Base-by-base conservation (phyloP, 92 coral and sea anemone species). In the Epizoanthus rinbou region DNA sequence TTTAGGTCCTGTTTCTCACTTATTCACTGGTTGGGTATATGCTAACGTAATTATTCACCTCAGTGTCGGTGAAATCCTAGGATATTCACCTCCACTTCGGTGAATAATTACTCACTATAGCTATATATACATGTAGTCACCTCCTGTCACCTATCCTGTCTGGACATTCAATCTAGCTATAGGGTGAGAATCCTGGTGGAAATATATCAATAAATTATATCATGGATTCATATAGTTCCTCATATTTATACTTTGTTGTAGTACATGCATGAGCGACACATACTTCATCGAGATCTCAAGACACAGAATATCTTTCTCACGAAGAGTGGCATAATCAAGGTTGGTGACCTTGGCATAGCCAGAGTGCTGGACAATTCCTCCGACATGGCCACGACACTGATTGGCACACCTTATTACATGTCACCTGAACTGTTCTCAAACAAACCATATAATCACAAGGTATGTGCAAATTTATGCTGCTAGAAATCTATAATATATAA, bases 321-420 rank as follows among this genome's bases (percentile, higher is more conserved):
- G 70, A 97, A 95, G 79, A 93, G 96, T 81, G 92, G 92, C 59
- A 95, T 95, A 14, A 93, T 93, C 13, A 95, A 93, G 90, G 93
- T 94, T 90, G 99, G 99, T 60, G 99, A 97, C 85, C 91, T 97
- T 82, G 99, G 99, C 13, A 97, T 97, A 70, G 98, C 99, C 25
- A 88, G 87, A 79, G 99, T 97, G 6, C 64, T 97, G 69, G 99
- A 97, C 58, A 94, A 80, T n/a, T 88, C 98, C 21, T 90, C 97
- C 6, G 99, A 97, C 78, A 97, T 97, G 99, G 99, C 99, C 3
- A 97, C 92, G 17, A 97, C 99, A 0, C 43, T 94, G 70, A 94
- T 97, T 74, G 99, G 99, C 22, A 97, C 99, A 8, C 99, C 99
- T 14, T 97, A 97, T 82, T 97, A 97, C 80, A 97, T 97, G 99